phyloP scores from a whole-genome alignment of 2,797 vertebrate species.

The Siniperca undulata region DNA sequence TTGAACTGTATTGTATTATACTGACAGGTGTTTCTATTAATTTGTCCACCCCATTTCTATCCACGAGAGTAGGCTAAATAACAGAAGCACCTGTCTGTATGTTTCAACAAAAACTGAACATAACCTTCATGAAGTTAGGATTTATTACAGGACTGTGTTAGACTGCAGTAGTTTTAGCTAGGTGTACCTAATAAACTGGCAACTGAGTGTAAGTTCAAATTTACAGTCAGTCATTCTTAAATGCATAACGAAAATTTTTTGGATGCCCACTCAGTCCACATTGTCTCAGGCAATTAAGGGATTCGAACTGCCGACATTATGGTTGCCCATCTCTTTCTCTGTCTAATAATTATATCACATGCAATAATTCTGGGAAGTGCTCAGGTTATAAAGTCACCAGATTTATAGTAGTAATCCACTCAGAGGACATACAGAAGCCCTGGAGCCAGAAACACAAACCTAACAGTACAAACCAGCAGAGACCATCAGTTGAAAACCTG shows the following conservation, averaged over 20 bases:
- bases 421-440: conserved; percentile 15
- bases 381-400: conserved; percentile 35
- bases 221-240: background rate
- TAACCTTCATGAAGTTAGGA: no score
- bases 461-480: conserved; percentile 10
- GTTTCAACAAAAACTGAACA: background rate
- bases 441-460: conserved; percentile 25
- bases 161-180: background rate
- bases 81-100: background rate
- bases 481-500: conserved; percentile 17
- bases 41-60: no score
- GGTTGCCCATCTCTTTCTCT: background rate
- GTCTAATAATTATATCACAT: conserved; percentile 31
- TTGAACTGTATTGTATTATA: background rate
- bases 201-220: background rate
- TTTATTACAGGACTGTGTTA: no score
- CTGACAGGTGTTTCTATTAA: background rate
- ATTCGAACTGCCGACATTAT: background rate
- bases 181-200: background rate
- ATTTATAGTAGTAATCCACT: conserved; percentile 55
- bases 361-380: conserved; percentile 39
- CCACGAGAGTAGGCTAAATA: no score
- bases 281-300: background rate
- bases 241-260: background rate
- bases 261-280: background rate